Percentiles rank a stretch among this genome's conserved stretches.
Conservation (phyloP, 2,888 invertebrate species). For the Ceriagrion tenellum region DNA sequence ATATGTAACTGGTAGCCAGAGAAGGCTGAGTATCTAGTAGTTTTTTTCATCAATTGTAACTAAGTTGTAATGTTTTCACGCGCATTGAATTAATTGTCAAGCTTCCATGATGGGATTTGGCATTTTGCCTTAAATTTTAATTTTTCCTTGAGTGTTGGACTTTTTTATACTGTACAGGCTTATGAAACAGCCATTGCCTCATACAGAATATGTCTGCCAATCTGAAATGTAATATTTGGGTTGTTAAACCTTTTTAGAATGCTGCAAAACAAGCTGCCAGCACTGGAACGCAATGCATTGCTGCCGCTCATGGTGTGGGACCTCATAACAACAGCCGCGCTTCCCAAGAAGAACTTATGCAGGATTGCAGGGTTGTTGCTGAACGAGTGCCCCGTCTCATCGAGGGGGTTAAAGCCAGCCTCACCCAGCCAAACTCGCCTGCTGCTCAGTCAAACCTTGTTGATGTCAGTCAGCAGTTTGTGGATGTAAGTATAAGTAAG, state of each 20-base stretch:
- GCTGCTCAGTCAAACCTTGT: conserved; percentile 90
- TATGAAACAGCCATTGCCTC: too few relatives aligned
- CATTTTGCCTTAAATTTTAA: too few relatives aligned
- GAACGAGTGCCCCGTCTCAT: conserved; percentile 90
- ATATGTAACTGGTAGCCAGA: too few relatives aligned
- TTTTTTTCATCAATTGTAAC: too few relatives aligned
- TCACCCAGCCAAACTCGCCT: conserved; percentile 85
- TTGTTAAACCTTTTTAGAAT: conserved; percentile 79
- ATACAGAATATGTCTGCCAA: not conserved
- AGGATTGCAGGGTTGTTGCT: conserved; percentile 87
- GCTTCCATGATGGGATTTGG: too few relatives aligned
- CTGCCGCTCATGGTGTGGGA: conserved; percentile 91
- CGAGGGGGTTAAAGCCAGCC: conserved; percentile 87
- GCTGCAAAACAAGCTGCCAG: conserved; percentile 93
- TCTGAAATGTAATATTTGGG: not conserved
- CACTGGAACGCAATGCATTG: conserved; percentile 94
- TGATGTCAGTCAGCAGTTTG: conserved; percentile 90
- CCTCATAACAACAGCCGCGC: conserved; percentile 85
- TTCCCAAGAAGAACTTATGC: conserved; percentile 86
- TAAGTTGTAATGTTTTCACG: too few relatives aligned
- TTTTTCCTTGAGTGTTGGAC: too few relatives aligned
- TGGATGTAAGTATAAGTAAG: conserved; percentile 82
- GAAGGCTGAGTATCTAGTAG: too few relatives aligned
- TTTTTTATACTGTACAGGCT: too few relatives aligned
- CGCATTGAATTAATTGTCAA: too few relatives aligned